phyloP scores from a whole-genome alignment of 2,888 invertebrate species.

The Tetrapedia diversipes region DNA sequence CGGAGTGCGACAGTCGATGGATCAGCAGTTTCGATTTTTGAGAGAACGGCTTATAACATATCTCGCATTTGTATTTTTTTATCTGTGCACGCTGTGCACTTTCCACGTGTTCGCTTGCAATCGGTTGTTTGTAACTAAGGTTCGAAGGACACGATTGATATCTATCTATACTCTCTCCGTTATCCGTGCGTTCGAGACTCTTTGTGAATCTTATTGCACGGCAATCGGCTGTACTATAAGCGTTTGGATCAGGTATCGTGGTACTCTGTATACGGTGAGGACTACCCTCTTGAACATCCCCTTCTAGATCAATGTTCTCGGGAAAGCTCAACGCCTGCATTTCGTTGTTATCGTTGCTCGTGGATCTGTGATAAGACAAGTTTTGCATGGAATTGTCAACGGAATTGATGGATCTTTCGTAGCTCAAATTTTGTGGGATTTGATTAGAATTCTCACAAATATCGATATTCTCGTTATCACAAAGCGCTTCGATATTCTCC shows the following conservation, averaged over 20 bases:
- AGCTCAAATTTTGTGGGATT: conserved; percentile 70
- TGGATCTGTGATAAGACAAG: conserved; percentile 69
- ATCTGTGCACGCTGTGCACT: conserved; percentile 29
- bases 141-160: conserved; percentile 48
- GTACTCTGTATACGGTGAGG: conserved; percentile 53
- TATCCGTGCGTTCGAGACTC: conserved; percentile 33
- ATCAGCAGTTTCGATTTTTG: conserved; percentile 77
- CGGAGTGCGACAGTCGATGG: conserved; percentile 76
- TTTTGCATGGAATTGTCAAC: conserved; percentile 71
- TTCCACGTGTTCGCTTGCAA: conserved; percentile 1
- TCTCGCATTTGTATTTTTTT: conserved; percentile 74
- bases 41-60: conserved; percentile 73
- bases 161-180: conserved; percentile 39
- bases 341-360: conserved; percentile 58
- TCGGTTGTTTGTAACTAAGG: conserved; percentile 46
- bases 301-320: conserved; percentile 61
- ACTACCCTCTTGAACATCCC: conserved; percentile 52
- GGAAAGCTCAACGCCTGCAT: conserved; percentile 69
- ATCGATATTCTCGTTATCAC: conserved; percentile 76
- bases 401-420: conserved; percentile 66
- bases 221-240: conserved; percentile 37
- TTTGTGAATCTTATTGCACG: conserved; percentile 59
- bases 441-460: conserved; percentile 74
- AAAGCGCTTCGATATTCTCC: conserved; percentile 73
- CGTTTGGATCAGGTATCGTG: conserved; percentile 50